Percentiles rank a stretch among this genome's conserved stretches.
These are phyloP conservation scores for Zonitis immaculata DNA, from an alignment of 2,888 invertebrate genomes.

Conservation along the genomic window DNA sequence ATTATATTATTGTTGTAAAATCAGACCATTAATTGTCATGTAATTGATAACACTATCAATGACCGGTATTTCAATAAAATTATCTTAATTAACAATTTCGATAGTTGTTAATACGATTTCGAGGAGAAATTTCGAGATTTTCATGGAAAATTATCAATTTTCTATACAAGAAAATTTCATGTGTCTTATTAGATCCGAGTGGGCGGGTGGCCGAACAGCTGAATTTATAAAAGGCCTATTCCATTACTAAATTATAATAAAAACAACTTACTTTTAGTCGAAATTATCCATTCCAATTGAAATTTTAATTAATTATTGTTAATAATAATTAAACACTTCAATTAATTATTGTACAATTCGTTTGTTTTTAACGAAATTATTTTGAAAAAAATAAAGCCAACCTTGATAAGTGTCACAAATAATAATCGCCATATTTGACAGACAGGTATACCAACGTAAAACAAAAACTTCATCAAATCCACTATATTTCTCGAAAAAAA, in stretches of 20 bases:
- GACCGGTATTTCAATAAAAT: neutral
- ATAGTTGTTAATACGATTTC: neutral
- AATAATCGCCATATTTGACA: constrained; percentile 31
- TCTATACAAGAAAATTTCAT: constrained; percentile 22
- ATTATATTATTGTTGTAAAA: neutral
- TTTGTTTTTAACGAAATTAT: neutral
- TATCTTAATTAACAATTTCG: neutral
- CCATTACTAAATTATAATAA: constrained; percentile 5
- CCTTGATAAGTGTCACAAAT: constrained; percentile 30
- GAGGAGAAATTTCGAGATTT: neutral
- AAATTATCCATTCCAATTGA: constrained; percentile 3
- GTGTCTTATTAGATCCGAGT: constrained; percentile 23
- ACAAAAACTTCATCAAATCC: constrained; percentile 5
- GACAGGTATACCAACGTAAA: constrained; percentile 19
- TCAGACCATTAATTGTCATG: neutral
- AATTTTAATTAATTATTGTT: constrained; percentile 3
- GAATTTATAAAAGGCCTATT: constrained; percentile 4
- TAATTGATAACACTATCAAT: neutral
- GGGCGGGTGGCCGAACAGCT: constrained; percentile 26
- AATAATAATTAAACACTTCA: neutral
- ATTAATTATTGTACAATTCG: neutral
- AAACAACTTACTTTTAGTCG: constrained; percentile 9
- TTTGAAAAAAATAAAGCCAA: constrained; percentile 13
- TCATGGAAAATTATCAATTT: neutral
- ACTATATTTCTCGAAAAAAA: constrained; percentile 1